Base-by-base conservation (phyloP, 2,797 vertebrate species). In the Halcyon leucocephala region DNA sequence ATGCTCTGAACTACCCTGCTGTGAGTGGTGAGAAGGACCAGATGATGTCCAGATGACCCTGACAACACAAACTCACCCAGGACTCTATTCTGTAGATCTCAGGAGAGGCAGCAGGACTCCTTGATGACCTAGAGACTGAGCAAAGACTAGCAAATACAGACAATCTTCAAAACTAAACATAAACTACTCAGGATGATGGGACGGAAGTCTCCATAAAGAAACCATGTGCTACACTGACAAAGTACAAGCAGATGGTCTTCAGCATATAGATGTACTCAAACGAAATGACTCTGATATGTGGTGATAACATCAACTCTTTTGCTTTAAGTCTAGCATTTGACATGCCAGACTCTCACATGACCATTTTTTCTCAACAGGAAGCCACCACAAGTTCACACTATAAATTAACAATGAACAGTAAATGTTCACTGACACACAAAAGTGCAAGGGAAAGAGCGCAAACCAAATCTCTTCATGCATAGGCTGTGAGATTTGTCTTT, bases 11-110 rank as follows among this genome's bases (percentile, higher is more conserved):
- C 25, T 64, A 19, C 48, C 14, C 12, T 44, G 9, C n/a, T 57
- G 31, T 24, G 55, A 35, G n/a, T 0, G 0, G 3, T n/a, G 25
- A 33, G 48, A 67, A 28, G 21, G 6, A 48, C 12, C 20, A 35
- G 24, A 21, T 14, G n/a, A 60, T 0, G 1, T 37, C 48, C 39
- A 22, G 25, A n/a, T 44, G 12, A 28, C 20, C 22, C 7, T 31
- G n/a, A 41, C 10, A 70, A 37, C 5, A 8, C 55, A 48, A 8
- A 44, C 16, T 65, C 9, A 19, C 5, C 1, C 19, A 57, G 12
- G 12, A 42, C 8, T 41, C 17, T 28, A 0, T 33, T 69, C 9
- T 37, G 16, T 18, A 28, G 3, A 3, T 33, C 21, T 71, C 62
- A 41, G 14, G 29, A 58, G 26, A 54, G 4, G 15, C 4, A 44